Evolutionary conservation across 2,113 vertebrate species (phyloP).

Genomic region (Neomonachus schauinslandi): DNA sequence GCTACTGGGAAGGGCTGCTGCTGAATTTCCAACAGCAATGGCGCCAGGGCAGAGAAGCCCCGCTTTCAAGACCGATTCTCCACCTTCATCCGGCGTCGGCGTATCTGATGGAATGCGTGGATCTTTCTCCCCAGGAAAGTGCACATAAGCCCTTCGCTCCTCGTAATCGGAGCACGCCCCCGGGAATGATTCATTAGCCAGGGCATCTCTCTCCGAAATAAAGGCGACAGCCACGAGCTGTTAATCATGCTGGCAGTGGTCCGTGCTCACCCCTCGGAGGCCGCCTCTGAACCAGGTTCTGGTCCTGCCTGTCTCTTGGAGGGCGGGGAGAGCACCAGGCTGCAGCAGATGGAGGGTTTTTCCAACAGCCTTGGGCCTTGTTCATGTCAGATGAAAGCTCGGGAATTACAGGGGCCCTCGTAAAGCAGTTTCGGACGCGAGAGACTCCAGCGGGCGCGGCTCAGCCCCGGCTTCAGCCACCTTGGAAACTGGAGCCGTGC

Average conservation of each 20-base stretch:
- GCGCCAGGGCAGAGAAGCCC: rapidly evolving
- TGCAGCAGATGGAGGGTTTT: rapidly evolving
- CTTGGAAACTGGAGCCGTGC: rapidly evolving
- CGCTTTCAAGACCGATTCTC: rapidly evolving
- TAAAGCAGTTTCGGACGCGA: rapidly evolving
- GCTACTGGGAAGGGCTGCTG: neutral
- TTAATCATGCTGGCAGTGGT: slow-evolving; percentile 75
- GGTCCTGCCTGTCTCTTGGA: slow-evolving; percentile 33
- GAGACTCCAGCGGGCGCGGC: rapidly evolving
- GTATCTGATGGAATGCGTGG: rapidly evolving
- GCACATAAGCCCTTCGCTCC: rapidly evolving
- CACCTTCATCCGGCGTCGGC: rapidly evolving
- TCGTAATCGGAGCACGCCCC: neutral
- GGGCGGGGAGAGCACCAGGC: neutral
- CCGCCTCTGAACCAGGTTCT: slow-evolving; percentile 67
- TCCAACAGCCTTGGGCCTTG: neutral
- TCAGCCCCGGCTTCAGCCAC: neutral
- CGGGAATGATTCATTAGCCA: rapidly evolving
- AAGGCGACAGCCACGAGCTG: neutral
- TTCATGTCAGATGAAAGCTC: rapidly evolving
- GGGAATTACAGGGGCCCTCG: rapidly evolving
- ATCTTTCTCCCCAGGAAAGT: neutral
- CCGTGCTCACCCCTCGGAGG: slow-evolving; percentile 30
- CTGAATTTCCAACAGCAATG: rapidly evolving
- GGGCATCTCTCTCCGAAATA: slow-evolving; percentile 54